Conservation (phyloP, 2,113 vertebrate species). For the Eidolon helvum region DNA sequence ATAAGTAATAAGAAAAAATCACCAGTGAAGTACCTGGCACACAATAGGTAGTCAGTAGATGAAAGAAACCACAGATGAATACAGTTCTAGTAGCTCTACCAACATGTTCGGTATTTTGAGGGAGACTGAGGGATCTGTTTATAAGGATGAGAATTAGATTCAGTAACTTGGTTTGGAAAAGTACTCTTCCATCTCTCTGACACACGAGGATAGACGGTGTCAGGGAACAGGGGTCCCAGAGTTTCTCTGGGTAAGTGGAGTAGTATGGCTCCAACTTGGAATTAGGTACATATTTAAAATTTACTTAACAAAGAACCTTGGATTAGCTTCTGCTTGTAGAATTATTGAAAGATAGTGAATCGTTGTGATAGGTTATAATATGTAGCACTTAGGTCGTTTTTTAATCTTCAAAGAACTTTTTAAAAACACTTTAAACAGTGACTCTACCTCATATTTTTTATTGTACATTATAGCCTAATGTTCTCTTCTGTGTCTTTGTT, state of each 20-base stretch:
- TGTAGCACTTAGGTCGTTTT: background rate
- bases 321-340: background rate
- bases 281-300: background rate
- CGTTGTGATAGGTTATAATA: background rate
- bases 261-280: background rate
- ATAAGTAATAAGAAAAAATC: background rate
- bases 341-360: background rate
- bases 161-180: background rate
- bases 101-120: background rate
- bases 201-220: background rate
- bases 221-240: background rate
- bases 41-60: background rate
- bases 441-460: background rate
- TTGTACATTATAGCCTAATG: background rate
- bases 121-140: background rate
- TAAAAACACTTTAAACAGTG: background rate
- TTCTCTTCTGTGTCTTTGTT: slow-evolving; percentile 44
- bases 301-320: background rate
- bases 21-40: background rate
- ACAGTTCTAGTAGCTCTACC: background rate
- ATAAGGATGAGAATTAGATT: background rate
- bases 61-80: background rate
- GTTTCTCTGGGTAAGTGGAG: background rate
- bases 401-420: background rate
- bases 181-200: background rate